phyloP scores from a whole-genome alignment of 2,113 vertebrate genomes.

The Phocoena phocoena region DNA sequence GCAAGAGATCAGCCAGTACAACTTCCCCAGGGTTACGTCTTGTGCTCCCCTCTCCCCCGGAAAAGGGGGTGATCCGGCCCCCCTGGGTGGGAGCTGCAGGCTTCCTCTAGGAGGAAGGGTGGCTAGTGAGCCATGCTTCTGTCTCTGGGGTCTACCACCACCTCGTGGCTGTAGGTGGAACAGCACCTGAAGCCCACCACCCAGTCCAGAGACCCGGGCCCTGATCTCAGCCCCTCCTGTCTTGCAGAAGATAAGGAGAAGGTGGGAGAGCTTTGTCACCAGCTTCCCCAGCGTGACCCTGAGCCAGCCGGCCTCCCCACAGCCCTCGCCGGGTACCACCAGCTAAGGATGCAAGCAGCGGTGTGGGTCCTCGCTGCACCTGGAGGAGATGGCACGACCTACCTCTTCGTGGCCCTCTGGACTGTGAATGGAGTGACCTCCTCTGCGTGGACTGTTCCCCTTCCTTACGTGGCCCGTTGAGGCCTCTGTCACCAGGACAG shows the following conservation, averaged over 20 bases:
- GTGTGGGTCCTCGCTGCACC: not conserved
- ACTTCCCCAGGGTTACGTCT: not conserved
- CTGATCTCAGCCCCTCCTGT: not conserved
- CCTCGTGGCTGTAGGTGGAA: constrained; percentile 52
- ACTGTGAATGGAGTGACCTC: not conserved
- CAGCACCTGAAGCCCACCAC: constrained; percentile 21
- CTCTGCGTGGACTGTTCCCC: not conserved
- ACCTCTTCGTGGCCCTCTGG: not conserved
- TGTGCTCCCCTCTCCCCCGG: not conserved
- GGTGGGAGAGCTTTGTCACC: constrained; percentile 68
- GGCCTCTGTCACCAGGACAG: not conserved
- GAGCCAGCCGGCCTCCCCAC: not conserved
- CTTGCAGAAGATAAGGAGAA: constrained; percentile 59
- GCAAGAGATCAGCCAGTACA: not conserved
- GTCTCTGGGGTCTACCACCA: constrained; percentile 54
- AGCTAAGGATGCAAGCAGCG: not conserved
- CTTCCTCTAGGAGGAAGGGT: not conserved
- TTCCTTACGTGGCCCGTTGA: not conserved
- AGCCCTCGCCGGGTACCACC: not conserved
- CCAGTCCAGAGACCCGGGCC: accelerated
- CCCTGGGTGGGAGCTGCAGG: not conserved
- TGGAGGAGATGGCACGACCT: accelerated
- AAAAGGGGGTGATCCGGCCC: not conserved
- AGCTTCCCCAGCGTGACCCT: constrained; percentile 56
- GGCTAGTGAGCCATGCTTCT: accelerated